Evolutionary conservation across 1,140 invertebrate genomes (phyloP).

Genomic region (Drosophila nebulosa): DNA sequence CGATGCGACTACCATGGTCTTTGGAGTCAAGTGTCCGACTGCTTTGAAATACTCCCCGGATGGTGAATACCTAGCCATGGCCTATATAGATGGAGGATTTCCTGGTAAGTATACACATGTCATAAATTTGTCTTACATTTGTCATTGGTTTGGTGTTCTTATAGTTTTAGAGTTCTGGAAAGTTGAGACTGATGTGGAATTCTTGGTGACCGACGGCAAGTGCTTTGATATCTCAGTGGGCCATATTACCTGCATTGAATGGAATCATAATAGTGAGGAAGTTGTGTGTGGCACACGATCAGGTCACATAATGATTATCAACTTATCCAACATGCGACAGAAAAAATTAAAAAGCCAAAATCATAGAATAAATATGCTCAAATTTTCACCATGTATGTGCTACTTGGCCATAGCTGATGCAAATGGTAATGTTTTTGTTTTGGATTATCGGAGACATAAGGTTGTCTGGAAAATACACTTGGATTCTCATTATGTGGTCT

Average conservation of each 20-base stretch:
- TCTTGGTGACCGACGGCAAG: slow-evolving; percentile 51
- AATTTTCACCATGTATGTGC: slow-evolving; percentile 50
- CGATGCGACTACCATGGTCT: slow-evolving; percentile 62
- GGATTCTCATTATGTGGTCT: slow-evolving; percentile 21
- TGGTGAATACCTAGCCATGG: slow-evolving; percentile 62
- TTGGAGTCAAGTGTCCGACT: slow-evolving; percentile 49
- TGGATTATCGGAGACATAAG: slow-evolving; percentile 33
- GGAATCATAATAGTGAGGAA: slow-evolving; percentile 45
- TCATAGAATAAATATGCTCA: slow-evolving; percentile 44
- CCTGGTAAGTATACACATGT: slow-evolving; percentile 30
- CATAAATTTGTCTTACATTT: neutral
- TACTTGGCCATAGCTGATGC: slow-evolving; percentile 69
- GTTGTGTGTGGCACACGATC: slow-evolving; percentile 56
- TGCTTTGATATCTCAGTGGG: slow-evolving; percentile 36
- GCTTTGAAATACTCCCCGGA: slow-evolving; percentile 60
- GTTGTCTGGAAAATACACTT: slow-evolving; percentile 18
- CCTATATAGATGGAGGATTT: slow-evolving; percentile 47
- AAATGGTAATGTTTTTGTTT: slow-evolving; percentile 55
- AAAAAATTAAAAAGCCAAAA: slow-evolving; percentile 37
- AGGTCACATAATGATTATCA: slow-evolving; percentile 47
- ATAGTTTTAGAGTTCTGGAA: slow-evolving; percentile 70
- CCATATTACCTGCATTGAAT: slow-evolving; percentile 59
- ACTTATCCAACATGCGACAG: slow-evolving; percentile 20
- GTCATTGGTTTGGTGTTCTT: neutral
- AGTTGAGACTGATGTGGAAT: slow-evolving; percentile 30